Conservation (phyloP, 2,888 invertebrate species). For the Parascotia fuliginaria region DNA sequence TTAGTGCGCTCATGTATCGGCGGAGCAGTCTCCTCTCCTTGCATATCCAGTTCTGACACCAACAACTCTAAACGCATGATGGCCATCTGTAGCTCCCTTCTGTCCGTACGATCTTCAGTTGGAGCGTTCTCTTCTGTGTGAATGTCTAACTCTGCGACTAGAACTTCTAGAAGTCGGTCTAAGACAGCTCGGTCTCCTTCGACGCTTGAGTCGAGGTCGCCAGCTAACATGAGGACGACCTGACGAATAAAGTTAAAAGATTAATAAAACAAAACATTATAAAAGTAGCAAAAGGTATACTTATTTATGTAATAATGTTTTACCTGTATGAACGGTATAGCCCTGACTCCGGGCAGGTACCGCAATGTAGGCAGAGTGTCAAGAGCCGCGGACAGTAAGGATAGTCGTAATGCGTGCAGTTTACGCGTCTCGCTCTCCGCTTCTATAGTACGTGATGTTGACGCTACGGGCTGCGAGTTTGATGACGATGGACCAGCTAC, state of each 20-base stretch:
- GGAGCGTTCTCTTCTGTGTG: slow-evolving; percentile 71
- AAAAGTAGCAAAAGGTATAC: too few species aligned
- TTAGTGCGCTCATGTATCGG: slow-evolving; percentile 88
- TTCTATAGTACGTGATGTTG: slow-evolving; percentile 67
- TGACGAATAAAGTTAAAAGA: slow-evolving; percentile 47
- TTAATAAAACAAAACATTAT: neutral
- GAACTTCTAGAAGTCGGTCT: slow-evolving; percentile 89
- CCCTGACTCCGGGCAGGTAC: slow-evolving; percentile 92
- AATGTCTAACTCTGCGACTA: slow-evolving; percentile 91
- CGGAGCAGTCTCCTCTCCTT: slow-evolving; percentile 72
- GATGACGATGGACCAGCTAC: slow-evolving; percentile 72
- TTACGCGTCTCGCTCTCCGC: slow-evolving; percentile 81
- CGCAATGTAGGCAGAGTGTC: slow-evolving; percentile 91
- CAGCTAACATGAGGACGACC: slow-evolving; percentile 95
- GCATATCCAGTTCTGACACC: slow-evolving; percentile 90
- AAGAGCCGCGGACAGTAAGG: slow-evolving; percentile 91
- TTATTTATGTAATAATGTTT: neutral
- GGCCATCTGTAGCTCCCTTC: slow-evolving; percentile 94
- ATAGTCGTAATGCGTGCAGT: slow-evolving; percentile 88
- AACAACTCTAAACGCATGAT: slow-evolving; percentile 92
- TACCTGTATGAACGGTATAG: slow-evolving; percentile 97
- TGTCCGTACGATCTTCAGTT: slow-evolving; percentile 87
- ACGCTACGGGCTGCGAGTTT: slow-evolving; percentile 63
- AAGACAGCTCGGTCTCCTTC: slow-evolving; percentile 92
- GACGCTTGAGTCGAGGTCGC: slow-evolving; percentile 94